Evolutionary conservation across 2,113 vertebrate genomes (phyloP).

Genomic region (Prinia subflava): DNA sequence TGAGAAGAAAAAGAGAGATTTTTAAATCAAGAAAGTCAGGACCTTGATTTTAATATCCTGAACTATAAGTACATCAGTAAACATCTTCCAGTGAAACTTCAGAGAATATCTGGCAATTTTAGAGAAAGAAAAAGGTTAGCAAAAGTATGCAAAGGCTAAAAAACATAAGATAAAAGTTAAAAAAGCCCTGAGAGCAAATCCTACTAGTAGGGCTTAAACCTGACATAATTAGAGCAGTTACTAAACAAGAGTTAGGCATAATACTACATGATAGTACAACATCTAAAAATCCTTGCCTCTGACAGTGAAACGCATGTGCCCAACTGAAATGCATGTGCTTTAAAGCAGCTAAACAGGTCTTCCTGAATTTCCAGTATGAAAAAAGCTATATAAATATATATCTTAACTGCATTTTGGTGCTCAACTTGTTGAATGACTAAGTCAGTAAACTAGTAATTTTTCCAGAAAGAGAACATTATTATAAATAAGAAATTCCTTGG

Average conservation of each 20-base stretch:
- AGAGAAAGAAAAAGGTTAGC: not conserved
- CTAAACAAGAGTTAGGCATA: not conserved
- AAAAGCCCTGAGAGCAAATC: not conserved
- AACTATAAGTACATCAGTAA: not conserved
- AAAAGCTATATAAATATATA: not conserved
- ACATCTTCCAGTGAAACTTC: not conserved
- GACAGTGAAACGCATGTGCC: not conserved
- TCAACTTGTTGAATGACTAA: not conserved
- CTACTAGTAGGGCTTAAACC: not conserved
- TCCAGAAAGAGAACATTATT: not conserved
- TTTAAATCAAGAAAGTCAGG: not conserved
- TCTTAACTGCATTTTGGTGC: not conserved
- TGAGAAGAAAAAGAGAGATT: conserved; percentile 24
- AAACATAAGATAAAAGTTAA: not conserved
- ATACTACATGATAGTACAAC: not conserved
- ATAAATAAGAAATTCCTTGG: not conserved
- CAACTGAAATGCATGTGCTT: not conserved
- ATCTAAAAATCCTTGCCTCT: not conserved
- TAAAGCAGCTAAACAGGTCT: not conserved
- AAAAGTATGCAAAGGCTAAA: not conserved
- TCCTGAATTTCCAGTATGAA: not conserved
- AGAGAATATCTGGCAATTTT: not conserved
- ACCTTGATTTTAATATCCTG: not conserved
- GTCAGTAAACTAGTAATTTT: not conserved
- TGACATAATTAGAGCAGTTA: not conserved